phyloP scores from a whole-genome alignment of 2,797 vertebrate genomes.

The Gorsachius magnificus region DNA sequence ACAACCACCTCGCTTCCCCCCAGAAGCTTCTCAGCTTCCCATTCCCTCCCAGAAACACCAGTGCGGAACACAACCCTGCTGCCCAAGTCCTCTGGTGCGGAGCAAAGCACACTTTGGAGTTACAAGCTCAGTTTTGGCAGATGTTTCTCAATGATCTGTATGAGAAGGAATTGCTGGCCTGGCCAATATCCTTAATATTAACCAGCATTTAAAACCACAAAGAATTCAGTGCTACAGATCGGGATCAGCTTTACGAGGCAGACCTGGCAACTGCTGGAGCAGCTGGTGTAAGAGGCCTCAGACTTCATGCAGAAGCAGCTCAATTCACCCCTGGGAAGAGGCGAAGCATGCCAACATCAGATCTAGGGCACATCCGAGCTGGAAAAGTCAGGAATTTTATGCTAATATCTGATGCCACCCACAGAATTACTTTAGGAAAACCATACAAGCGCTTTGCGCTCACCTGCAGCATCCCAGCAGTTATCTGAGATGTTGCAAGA shows the following conservation, averaged over 20 bases:
- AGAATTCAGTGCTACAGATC: not conserved
- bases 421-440: not conserved
- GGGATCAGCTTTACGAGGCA: not conserved
- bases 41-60: not conserved
- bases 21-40: not conserved
- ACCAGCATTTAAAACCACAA: not conserved
- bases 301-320: not conserved
- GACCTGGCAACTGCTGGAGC: not conserved
- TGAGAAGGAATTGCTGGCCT: not conserved
- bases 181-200: not conserved
- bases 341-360: not conserved
- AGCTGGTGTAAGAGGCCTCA: not conserved
- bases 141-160: not conserved
- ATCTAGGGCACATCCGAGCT: not conserved
- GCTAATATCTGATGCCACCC: not conserved
- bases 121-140: not conserved
- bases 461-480: not conserved
- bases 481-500: not conserved
- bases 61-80: rapidly evolving
- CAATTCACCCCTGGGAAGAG: not conserved
- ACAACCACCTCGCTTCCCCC: not conserved
- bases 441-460: rapidly evolving
- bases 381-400: not conserved
- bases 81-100: rapidly evolving
- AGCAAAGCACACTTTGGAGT: rapidly evolving